phyloP scores from a whole-genome alignment of 2,113 vertebrate species.

The Chroicocephalus ridibundus region DNA sequence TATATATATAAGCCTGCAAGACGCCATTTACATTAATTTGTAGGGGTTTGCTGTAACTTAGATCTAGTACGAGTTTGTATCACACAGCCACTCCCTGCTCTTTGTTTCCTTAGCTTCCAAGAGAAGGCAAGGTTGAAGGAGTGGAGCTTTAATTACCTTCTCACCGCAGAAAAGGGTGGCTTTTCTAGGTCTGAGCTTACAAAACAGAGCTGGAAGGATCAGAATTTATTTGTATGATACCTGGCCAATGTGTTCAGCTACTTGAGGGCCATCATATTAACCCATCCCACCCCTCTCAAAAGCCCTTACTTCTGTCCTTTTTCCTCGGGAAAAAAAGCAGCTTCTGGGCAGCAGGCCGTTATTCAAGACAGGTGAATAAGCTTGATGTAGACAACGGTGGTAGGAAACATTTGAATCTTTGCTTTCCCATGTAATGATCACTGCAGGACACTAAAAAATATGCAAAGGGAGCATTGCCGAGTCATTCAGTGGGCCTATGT shows the following conservation, averaged over 20 bases:
- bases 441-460: not conserved
- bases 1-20: not conserved
- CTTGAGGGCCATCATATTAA: not conserved
- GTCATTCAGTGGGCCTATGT: fast-evolving
- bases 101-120: constrained; percentile 57
- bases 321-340: not conserved
- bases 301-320: not conserved
- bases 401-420: not conserved
- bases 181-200: not conserved
- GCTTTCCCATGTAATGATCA: not conserved
- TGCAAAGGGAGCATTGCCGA: not conserved
- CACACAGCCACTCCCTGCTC: constrained; percentile 31
- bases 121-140: constrained; percentile 41
- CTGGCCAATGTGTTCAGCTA: not conserved
- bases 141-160: constrained; percentile 60
- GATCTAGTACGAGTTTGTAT: not conserved
- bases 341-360: not conserved
- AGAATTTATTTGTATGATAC: not conserved
- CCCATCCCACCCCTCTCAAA: not conserved
- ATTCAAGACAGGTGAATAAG: not conserved
- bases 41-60: not conserved
- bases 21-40: not conserved
- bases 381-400: not conserved
- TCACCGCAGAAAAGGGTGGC: not conserved
- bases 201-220: not conserved